Conservation (phyloP, 2,888 invertebrate genomes). For the Empis stercorea region DNA sequence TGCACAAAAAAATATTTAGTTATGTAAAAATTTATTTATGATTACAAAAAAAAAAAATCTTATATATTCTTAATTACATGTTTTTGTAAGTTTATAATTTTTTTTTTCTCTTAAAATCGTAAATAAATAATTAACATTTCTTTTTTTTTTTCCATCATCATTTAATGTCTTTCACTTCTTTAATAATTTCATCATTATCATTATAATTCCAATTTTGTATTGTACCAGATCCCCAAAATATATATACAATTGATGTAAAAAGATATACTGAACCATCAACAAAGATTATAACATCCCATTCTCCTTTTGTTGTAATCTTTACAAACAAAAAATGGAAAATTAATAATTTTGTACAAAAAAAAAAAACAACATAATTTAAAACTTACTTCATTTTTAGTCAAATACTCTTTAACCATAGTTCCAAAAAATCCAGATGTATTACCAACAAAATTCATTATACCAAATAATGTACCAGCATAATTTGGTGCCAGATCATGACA, state of each 20-base stretch:
- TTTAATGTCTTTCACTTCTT: too few species aligned
- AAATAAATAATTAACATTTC: too few species aligned
- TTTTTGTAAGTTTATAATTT: too few species aligned
- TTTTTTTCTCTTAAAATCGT: too few species aligned
- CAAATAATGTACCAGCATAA: constrained; percentile 58
- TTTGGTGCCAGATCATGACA: constrained; percentile 56
- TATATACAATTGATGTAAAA: constrained; percentile 53
- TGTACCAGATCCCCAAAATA: constrained; percentile 55
- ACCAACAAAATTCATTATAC: constrained; percentile 60
- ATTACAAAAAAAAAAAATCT: too few species aligned
- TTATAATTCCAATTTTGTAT: constrained; percentile 55
- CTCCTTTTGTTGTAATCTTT: constrained; percentile 35
- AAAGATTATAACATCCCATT: constrained; percentile 62
- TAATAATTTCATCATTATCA: too few species aligned
- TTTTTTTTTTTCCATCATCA: too few species aligned
- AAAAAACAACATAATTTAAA: constrained; percentile 29
- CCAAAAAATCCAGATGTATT: constrained; percentile 57
- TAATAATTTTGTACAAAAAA: constrained; percentile 39
- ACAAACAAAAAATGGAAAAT: constrained; percentile 32
- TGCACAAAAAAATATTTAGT: too few species aligned
- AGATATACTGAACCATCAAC: constrained; percentile 59
- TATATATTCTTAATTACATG: too few species aligned
- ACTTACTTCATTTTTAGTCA: too few species aligned
- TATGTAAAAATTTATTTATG: too few species aligned
- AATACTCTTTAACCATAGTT: constrained; percentile 49